A percentile compares a stretch with the other conserved stretches of the same genome.
These are phyloP conservation scores for Telmatherina bonti DNA, from an alignment of 2,797 vertebrate genomes.

Conservation along the genomic window DNA sequence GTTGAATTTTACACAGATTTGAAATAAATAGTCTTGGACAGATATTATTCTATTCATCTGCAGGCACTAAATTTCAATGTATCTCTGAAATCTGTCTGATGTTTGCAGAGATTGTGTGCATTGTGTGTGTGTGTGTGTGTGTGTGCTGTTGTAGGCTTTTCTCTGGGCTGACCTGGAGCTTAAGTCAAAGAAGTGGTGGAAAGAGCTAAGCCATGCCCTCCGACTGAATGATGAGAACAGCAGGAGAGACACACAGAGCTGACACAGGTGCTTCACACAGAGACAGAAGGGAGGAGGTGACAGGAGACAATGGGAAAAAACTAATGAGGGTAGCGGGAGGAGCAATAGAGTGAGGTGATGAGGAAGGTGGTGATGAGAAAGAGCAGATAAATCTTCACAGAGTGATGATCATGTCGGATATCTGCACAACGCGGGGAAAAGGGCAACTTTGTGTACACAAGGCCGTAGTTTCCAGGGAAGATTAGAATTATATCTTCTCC, in stretches of 20 bases:
- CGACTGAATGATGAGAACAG: conserved; percentile 64
- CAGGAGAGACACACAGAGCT: conserved; percentile 56
- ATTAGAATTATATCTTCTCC: background rate
- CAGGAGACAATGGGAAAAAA: conserved; percentile 17
- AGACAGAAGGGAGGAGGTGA: conserved; percentile 42
- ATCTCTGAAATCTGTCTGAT: no score
- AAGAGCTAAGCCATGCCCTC: conserved; percentile 39
- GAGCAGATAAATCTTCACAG: conserved; percentile 24
- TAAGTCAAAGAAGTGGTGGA: conserved; percentile 54
- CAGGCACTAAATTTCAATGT: no score
- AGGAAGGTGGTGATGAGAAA: conserved; percentile 32
- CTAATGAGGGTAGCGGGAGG: conserved; percentile 24
- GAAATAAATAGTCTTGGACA: background rate
- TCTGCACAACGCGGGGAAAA: background rate
- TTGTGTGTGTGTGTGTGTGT: conserved; percentile 12
- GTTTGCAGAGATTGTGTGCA: background rate
- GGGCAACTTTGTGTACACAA: background rate
- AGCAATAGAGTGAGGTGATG: conserved; percentile 21
- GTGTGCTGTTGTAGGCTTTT: conserved; percentile 28
- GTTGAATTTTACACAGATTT: background rate
- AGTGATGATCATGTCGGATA: conserved; percentile 33
- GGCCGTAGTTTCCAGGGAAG: background rate
- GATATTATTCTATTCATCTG: no score
- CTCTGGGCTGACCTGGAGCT: conserved; percentile 35
- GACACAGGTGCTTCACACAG: conserved; percentile 68